A percentile compares a stretch with the other conserved stretches of the same genome.
Conservation (phyloP, 2,113 vertebrate species). For the Trachemys scripta region DNA sequence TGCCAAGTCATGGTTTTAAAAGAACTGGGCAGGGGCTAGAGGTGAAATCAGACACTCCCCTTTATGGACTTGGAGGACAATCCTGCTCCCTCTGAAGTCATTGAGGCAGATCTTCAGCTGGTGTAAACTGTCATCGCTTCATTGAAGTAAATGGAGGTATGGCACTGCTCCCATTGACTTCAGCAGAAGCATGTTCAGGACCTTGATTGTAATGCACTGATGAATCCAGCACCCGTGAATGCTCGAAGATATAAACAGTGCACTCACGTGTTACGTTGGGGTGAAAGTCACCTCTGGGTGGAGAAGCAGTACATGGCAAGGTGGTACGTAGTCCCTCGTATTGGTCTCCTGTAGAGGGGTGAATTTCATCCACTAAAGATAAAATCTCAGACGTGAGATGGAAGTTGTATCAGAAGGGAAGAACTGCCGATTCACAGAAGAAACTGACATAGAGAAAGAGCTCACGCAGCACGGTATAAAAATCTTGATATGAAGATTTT, state of each 20-base stretch:
- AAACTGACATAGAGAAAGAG: constrained; percentile 22
- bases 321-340: neutral
- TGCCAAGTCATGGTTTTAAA: neutral
- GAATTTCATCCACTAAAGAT: neutral
- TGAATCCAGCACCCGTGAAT: accelerated
- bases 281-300: neutral
- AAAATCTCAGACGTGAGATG: neutral
- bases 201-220: neutral
- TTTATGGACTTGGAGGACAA: neutral
- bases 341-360: neutral
- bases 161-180: neutral
- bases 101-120: accelerated
- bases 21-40: neutral
- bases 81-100: neutral
- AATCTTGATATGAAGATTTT: constrained; percentile 29
- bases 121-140: neutral
- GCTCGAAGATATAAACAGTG: accelerated
- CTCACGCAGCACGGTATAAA: neutral
- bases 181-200: neutral
- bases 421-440: neutral
- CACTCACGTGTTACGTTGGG: accelerated
- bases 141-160: neutral
- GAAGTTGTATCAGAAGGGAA: neutral
- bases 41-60: neutral
- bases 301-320: neutral